Evolutionary conservation across 2,888 invertebrate species (phyloP), one percentile per base, ranked within the genome.

Genomic region (Eulithis prunata): DNA sequence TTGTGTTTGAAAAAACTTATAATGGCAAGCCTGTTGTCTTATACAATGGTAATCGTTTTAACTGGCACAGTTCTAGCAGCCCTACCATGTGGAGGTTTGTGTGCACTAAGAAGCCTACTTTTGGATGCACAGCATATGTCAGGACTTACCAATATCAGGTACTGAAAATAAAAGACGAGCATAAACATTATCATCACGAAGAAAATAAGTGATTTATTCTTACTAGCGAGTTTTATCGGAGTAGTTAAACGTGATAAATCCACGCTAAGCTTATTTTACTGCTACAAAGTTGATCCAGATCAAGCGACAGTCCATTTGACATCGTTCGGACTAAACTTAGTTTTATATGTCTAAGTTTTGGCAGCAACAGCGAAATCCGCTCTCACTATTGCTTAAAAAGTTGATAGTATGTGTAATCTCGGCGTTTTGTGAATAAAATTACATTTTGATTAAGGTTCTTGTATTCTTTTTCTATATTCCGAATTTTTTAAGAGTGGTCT

Each of bases 11-110:
- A 2, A 59, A 59, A 55, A 64, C 64, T 10, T 55, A 55, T 54
- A 36, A 1, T n/a, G 64, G 64, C 6, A 64, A 64, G 43, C 64
- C 64, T 0, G 55, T 64, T n/a, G 49, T 51, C 10, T 7, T 59
- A n/a, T 59, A 55, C 55, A 64, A 59, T n/a, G 57, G 58, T 32
- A 64, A 73, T 41, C 74, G 74, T 14, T 76, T 71, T 32, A 75
- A 78, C 32, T 61, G 68, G 46, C 72, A 76, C 51, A 72, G 71
- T 13, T 64, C 64, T 11, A 64, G 64, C 14, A 49, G 54, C 0
- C 57, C 49, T 3, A 36, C 6, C 0, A 45, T 55, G 46, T 64
- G 64, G 64, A 41, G 58, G 43, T 64, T 64, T 36, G 64, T 64
- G 3, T 64, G 64, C 36, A 64, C 54, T 2, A 64, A 64, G 43